Evolutionary conservation across 2,797 vertebrate genomes (phyloP), one percentile per base, ranked within the genome.

Genomic region (Buphagus erythrorhynchus): DNA sequence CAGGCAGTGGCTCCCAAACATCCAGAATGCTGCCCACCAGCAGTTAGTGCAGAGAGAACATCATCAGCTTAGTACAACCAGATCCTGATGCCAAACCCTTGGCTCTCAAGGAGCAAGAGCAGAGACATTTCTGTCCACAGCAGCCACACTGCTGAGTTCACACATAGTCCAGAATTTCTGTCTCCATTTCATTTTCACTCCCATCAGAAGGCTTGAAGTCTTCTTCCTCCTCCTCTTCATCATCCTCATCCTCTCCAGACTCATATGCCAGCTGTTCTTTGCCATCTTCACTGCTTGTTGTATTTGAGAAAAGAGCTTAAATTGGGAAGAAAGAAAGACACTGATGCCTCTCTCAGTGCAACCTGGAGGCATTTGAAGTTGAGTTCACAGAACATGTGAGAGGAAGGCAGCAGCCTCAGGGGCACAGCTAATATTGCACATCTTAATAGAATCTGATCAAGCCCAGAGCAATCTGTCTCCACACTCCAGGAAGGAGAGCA

Each of bases 121-220:
- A 49, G 45, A 73, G 46, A 45, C 1, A 4, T 10, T 51, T 58
- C 65, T 49, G 48, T 45, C 24, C 33, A 10, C 46, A 54, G 90
- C 62, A 86, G 54, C 46, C 61, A 83, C 31, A 6, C 28, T 25
- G 71, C 25, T 4, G 4, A n/a, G 24, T 8, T 98, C 95, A 99
- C 82, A 99, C 98, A 4, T 99, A 99, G 97, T 99, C 99, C 74
- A 99, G 96, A 52, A 99, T 99, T 96, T 99, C 99, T 2, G 99
- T 99, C 97, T 99, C 99, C 99, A 99, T 99, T 97, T 99, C 99
- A 38, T 99, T 99, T 94, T 99, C 99, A 24, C 99, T 99, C 69
- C 99, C 99, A 14, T 99, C 99, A 0, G 99, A 99, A 0, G 99
- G 98, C 88, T 98, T 99, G 96, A 99, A 99, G 10, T 99, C 99